Base-by-base conservation (phyloP, 1,140 invertebrate genomes). In the Hycleus cichorii region DNA sequence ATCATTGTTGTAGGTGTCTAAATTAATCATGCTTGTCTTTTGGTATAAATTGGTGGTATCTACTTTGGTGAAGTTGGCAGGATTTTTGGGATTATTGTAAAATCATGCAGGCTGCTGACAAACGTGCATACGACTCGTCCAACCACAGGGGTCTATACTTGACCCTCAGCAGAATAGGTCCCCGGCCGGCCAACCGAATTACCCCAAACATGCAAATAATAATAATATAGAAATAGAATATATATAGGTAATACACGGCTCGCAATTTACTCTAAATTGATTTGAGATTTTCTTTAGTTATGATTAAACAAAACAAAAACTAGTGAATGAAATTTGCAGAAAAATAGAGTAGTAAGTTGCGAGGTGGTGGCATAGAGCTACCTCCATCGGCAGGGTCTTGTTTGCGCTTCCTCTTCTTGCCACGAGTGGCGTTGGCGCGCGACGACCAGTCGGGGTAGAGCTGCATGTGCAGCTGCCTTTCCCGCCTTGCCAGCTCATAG, bases 371-470 rank as follows among this genome's bases (percentile, higher is more conserved):
- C 57, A 58, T 32, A 32, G 47, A 46, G 64, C 70, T 88, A 91
- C 89, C 90, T 91, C 90, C 93, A 86, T 93, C 93, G 82, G 86
- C 90, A 85, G 89, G 91, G 82, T 95, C 94, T 87, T 93, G 91
- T 87, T 96, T 97, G 85, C 93, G 87, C 83, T 95, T 97, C 87
- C 96, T 95, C 87, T 98, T 98, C 87, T 97, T 96, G 83, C 90
- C 90, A 80, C 91, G 90, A 82, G 91, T 89, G 81, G 91, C 90
- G 85, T 98, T 97, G 80, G 95, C 87, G 77, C 96, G 95, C 81
- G 88, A 91, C 79, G 91, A 94, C 97, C 97, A 99, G 82, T 95
- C 93, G 74, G 96, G 96, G 85, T 98, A 97, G 77, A 95, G 86
- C 85, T 96, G 91, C 90, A 95, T 93, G 84, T 97, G 95, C 79